Evolutionary conservation across 2,888 invertebrate species (phyloP).

Genomic region (Isotomurus palustris): DNA sequence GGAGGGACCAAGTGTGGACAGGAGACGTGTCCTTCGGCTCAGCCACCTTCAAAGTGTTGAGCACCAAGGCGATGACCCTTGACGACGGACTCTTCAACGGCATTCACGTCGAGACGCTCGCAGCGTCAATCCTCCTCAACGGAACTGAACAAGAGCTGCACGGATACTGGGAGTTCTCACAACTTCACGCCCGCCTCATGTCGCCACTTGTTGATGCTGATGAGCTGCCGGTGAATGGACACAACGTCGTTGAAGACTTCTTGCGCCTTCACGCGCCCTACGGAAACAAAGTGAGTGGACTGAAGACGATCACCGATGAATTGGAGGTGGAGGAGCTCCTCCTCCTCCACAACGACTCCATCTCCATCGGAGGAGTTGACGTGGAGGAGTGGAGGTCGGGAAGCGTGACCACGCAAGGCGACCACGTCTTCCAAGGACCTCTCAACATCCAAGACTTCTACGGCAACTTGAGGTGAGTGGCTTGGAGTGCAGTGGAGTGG

Average conservation of each 20-base stretch:
- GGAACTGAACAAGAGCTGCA: constrained; percentile 2
- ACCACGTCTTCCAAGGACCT: no score
- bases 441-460: no score
- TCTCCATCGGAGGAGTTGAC: no score
- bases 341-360: background rate
- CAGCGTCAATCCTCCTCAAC: background rate
- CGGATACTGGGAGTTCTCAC: background rate
- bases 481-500: background rate
- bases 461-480: background rate
- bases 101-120: constrained; percentile 9
- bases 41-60: constrained; percentile 1
- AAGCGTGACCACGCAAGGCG: no score
- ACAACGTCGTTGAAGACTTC: constrained; percentile 17
- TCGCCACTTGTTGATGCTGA: background rate
- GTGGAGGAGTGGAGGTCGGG: no score
- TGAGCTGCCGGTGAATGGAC: background rate
- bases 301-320: no score
- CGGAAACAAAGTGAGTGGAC: no score
- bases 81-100: constrained; percentile 27
- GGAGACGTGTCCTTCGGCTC: constrained; percentile 22
- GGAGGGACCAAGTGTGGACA: constrained; percentile 24
- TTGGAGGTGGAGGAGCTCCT: background rate
- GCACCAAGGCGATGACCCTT: constrained; percentile 1
- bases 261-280: constrained; percentile 24
- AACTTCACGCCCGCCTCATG: no score